These are phyloP conservation scores for Drosophila triauraria DNA, from an alignment of 1,140 invertebrate species.

Conservation along the genomic window DNA sequence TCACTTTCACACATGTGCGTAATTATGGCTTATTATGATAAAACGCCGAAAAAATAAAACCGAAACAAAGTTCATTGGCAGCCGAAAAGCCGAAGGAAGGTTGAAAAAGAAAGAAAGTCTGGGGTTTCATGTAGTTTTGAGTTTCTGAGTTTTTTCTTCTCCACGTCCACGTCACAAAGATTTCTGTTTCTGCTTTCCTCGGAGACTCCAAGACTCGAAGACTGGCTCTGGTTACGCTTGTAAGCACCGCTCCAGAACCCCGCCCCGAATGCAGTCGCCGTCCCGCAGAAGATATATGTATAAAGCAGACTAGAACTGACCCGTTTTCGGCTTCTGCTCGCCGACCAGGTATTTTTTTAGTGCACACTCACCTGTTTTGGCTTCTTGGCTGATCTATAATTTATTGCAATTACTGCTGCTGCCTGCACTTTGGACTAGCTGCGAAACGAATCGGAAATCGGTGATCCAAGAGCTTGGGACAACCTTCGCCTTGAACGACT, in stretches of 20 bases:
- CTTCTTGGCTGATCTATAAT: constrained; percentile 45
- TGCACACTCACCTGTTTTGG: constrained; percentile 64
- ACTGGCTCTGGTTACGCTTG: constrained; percentile 73
- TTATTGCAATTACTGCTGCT: constrained; percentile 44
- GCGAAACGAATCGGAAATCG: constrained; percentile 16
- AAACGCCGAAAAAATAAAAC: constrained; percentile 42
- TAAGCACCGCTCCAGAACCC: constrained; percentile 42
- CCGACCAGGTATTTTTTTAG: constrained; percentile 19
- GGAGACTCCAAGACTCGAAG: constrained; percentile 31
- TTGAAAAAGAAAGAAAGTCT: constrained; percentile 67
- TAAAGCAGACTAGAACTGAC: constrained; percentile 51
- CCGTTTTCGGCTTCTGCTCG: constrained; percentile 46
- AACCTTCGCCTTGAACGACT: constrained; percentile 84
- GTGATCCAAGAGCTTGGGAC: constrained; percentile 42
- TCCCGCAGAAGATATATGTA: constrained; percentile 11
- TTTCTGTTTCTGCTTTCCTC: constrained; percentile 34
- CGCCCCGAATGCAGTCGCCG: constrained; percentile 54
- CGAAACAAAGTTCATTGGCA: constrained; percentile 71
- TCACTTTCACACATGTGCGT: constrained; percentile 64
- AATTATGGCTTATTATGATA: constrained; percentile 67
- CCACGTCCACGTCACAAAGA: constrained; percentile 75
- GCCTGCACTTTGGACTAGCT: constrained; percentile 70
- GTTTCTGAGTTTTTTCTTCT: constrained; percentile 36
- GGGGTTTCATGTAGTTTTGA: constrained; percentile 33
- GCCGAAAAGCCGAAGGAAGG: constrained; percentile 27